These are phyloP conservation scores for Drosophila quinaria DNA, from an alignment of 2,888 invertebrate species.

Conservation along the genomic window DNA sequence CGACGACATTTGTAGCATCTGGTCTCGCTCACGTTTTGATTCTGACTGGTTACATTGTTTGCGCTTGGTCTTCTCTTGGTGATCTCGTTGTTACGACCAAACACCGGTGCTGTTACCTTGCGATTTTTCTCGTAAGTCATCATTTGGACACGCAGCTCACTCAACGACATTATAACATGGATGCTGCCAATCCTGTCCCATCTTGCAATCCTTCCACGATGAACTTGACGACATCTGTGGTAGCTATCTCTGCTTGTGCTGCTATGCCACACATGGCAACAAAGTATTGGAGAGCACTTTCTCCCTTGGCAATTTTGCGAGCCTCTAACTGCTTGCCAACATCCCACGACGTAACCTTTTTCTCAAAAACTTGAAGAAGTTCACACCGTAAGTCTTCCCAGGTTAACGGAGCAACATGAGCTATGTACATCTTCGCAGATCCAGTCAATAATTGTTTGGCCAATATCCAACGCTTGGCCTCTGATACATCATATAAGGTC, in stretches of 20 bases:
- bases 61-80: neutral
- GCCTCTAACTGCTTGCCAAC: neutral
- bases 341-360: neutral
- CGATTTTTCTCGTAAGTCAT: neutral
- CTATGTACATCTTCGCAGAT: neutral
- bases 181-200: neutral
- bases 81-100: neutral
- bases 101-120: neutral
- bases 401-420: neutral
- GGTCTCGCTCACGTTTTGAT: neutral
- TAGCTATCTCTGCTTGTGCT: slow-evolving; percentile 2
- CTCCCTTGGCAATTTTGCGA: neutral
- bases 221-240: neutral
- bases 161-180: neutral
- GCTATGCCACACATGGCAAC: neutral
- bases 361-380: neutral
- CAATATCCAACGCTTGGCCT: slow-evolving; percentile 1
- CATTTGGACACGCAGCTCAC: neutral
- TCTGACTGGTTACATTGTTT: neutral
- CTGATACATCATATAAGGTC: neutral
- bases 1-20: neutral
- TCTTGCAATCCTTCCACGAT: neutral
- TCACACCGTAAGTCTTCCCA: neutral
- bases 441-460: neutral
- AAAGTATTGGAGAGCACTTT: neutral